Percentiles rank a stretch among this genome's conserved stretches.
Conservation (phyloP, 2,113 vertebrate genomes). For the Chrysemys picta region DNA sequence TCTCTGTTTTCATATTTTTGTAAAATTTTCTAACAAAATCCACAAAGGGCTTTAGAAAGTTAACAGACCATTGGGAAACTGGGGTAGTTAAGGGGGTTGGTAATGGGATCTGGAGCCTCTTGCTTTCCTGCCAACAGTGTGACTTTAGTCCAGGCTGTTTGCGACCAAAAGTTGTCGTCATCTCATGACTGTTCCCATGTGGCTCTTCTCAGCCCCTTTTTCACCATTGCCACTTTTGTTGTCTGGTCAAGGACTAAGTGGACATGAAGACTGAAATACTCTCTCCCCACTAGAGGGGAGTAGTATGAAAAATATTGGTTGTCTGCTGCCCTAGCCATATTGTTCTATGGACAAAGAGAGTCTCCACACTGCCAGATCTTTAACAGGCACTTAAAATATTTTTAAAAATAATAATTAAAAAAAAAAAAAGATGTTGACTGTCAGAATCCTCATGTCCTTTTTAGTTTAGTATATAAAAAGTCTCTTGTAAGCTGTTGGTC, state of each 20-base stretch:
- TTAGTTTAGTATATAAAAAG: not conserved
- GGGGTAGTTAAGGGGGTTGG: not conserved
- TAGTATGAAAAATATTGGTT: not conserved
- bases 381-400: not conserved
- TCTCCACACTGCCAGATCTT: not conserved
- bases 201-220: not conserved
- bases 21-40: not conserved
- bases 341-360: not conserved
- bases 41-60: not conserved
- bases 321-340: not conserved
- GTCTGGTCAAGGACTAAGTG: not conserved
- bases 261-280: not conserved
- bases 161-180: not conserved
- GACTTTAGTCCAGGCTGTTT: not conserved
- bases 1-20: not conserved
- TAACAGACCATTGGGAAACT: not conserved
- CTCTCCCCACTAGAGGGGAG: not conserved
- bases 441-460: not conserved
- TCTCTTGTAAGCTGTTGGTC: not conserved
- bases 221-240: not conserved
- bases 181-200: not conserved
- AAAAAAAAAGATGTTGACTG: not conserved
- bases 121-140: not conserved
- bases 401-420: not conserved
- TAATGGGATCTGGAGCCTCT: not conserved